Conservation (phyloP, 2,888 invertebrate species). For the Patella ulyssiponensis region DNA sequence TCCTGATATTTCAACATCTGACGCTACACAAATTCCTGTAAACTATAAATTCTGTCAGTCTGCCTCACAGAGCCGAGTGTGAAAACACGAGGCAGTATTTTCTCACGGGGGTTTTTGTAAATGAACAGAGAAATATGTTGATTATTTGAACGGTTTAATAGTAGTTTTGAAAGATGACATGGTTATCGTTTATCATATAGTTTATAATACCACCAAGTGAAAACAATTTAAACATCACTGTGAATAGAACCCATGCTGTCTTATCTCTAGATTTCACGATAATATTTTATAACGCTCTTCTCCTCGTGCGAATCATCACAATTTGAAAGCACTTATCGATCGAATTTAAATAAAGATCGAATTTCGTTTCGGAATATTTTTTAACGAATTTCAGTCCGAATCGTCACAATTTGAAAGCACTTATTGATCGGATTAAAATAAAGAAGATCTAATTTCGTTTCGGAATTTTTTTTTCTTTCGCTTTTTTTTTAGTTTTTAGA, state of each 20-base stretch:
- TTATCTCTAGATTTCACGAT: too few species aligned
- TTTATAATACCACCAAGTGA: neutral
- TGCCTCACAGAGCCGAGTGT: neutral
- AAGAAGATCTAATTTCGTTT: too few species aligned
- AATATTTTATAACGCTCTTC: too few species aligned
- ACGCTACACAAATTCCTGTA: neutral
- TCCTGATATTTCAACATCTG: slow-evolving; percentile 12
- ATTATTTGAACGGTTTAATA: slow-evolving; percentile 2
- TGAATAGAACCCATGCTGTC: neutral
- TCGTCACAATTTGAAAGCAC: too few species aligned
- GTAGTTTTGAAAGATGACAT: neutral
- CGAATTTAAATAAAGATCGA: too few species aligned
- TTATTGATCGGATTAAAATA: too few species aligned
- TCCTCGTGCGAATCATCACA: too few species aligned
- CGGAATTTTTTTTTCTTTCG: too few species aligned
- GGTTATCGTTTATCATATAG: neutral
- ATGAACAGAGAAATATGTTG: neutral
- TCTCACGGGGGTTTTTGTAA: slow-evolving; percentile 7
- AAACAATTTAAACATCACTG: neutral
- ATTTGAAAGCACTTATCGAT: too few species aligned
- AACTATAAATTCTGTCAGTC: slow-evolving; percentile 8
- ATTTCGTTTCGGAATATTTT: too few species aligned
- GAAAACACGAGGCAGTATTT: neutral
- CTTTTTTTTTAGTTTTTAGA: too few species aligned
- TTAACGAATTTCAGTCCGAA: too few species aligned